Evolutionary conservation across 2,797 vertebrate species (phyloP).

Genomic region (Dallia pectoralis): DNA sequence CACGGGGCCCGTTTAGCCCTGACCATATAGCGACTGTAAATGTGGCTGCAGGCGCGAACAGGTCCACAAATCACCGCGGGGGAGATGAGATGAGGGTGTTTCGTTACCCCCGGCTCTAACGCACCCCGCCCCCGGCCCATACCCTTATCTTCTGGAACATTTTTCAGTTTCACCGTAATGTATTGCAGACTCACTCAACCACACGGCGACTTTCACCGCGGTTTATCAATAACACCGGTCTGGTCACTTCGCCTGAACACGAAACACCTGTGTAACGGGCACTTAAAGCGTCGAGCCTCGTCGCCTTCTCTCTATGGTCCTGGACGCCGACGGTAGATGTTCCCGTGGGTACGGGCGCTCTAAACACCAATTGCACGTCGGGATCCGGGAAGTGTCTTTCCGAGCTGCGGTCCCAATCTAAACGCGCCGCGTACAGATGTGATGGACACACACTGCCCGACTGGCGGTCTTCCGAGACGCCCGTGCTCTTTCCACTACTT

Average conservation of each 20-base stretch:
- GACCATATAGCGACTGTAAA: conserved; percentile 69
- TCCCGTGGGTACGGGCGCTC: conserved; percentile 47
- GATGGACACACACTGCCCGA: conserved; percentile 57
- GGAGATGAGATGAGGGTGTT: conserved; percentile 48
- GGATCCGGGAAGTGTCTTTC: conserved; percentile 42
- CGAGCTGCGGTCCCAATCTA: conserved; percentile 50
- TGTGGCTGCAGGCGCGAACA: conserved; percentile 63
- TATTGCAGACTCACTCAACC: conserved; percentile 17
- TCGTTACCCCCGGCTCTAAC: conserved; percentile 40
- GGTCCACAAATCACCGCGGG: conserved; percentile 73
- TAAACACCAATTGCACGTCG: conserved; percentile 63
- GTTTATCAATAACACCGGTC: not conserved
- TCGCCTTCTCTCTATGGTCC: conserved; percentile 43
- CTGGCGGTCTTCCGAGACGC: conserved; percentile 49
- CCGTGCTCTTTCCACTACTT: conserved; percentile 51
- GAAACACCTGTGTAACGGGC: conserved; percentile 26
- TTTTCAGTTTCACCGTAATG: conserved; percentile 45
- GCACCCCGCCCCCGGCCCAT: too few species aligned
- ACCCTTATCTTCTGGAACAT: conserved; percentile 36
- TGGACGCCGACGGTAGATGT: not conserved
- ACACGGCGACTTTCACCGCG: conserved; percentile 6
- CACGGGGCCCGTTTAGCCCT: conserved; percentile 62
- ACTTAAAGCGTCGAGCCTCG: conserved; percentile 48
- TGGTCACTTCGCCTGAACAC: conserved; percentile 2
- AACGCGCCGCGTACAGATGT: conserved; percentile 44